Conservation (phyloP, 2,113 vertebrate species). For the Dasyprocta punctata region DNA sequence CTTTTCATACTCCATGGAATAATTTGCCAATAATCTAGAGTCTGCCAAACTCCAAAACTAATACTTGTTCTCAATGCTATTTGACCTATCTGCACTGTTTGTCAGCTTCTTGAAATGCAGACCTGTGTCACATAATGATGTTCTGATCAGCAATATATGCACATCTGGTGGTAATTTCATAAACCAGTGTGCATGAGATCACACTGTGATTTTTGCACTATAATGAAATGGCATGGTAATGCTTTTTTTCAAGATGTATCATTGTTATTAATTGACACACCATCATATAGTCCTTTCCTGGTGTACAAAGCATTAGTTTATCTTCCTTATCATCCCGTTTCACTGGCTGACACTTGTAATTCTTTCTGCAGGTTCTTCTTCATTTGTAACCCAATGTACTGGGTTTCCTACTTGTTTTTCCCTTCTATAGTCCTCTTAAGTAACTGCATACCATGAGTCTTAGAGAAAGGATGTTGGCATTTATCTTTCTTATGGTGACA, state of each 20-base stretch:
- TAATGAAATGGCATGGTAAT: background rate
- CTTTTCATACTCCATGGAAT: background rate
- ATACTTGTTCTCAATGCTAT: background rate
- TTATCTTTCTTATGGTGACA: background rate
- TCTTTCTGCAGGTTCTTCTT: background rate
- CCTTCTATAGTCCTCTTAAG: background rate
- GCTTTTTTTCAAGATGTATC: background rate
- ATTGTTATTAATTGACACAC: too few species aligned
- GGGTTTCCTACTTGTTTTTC: background rate
- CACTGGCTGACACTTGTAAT: background rate
- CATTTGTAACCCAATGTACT: background rate
- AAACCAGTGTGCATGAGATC: background rate
- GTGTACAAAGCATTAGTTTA: background rate
- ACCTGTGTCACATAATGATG: background rate
- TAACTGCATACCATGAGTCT: background rate
- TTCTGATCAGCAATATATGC: background rate
- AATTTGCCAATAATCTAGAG: background rate
- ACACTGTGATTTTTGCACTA: background rate
- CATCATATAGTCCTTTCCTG: background rate
- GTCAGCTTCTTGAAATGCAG: background rate
- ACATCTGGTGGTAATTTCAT: background rate
- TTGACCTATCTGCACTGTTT: background rate
- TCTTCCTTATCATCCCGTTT: background rate
- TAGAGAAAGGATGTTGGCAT: background rate
- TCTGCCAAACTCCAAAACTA: background rate